phyloP scores from a whole-genome alignment of 2,113 vertebrate genomes.

The Pseudonaja textilis region DNA sequence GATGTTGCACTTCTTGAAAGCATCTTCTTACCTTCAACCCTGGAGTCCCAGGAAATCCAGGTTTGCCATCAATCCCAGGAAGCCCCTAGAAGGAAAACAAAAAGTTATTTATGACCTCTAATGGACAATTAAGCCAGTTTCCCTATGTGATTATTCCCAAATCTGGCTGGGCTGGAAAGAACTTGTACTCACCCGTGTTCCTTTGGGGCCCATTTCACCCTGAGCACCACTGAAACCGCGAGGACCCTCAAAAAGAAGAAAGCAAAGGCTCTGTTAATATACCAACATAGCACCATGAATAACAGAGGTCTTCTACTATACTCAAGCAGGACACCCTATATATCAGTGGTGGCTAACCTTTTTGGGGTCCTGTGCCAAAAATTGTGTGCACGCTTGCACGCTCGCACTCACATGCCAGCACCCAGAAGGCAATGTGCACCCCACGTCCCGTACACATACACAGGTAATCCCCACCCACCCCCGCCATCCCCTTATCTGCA shows the following conservation, averaged over 20 bases:
- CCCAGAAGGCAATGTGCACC: too few relatives aligned
- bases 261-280: neutral
- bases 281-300: neutral
- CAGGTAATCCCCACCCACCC: too few relatives aligned
- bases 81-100: slow-evolving; percentile 76
- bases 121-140: neutral
- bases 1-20: neutral
- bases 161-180: neutral
- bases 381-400: too few relatives aligned
- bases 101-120: neutral
- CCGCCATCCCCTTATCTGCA: too few relatives aligned
- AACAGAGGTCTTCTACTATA: neutral
- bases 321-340: neutral
- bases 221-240: slow-evolving; percentile 84
- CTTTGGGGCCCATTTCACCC: slow-evolving; percentile 88
- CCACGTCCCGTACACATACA: too few relatives aligned
- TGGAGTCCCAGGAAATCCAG: slow-evolving; percentile 88
- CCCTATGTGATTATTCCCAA: neutral
- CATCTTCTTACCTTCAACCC: slow-evolving; percentile 83
- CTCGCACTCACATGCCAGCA: too few relatives aligned
- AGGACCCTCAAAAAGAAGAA: slow-evolving; percentile 74
- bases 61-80: slow-evolving; percentile 95
- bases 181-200: slow-evolving; percentile 81
- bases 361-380: too few relatives aligned
- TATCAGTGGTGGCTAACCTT: too few relatives aligned